These are phyloP conservation scores for Polietes domitor DNA, from an alignment of 2,888 invertebrate species.

Conservation along the genomic window DNA sequence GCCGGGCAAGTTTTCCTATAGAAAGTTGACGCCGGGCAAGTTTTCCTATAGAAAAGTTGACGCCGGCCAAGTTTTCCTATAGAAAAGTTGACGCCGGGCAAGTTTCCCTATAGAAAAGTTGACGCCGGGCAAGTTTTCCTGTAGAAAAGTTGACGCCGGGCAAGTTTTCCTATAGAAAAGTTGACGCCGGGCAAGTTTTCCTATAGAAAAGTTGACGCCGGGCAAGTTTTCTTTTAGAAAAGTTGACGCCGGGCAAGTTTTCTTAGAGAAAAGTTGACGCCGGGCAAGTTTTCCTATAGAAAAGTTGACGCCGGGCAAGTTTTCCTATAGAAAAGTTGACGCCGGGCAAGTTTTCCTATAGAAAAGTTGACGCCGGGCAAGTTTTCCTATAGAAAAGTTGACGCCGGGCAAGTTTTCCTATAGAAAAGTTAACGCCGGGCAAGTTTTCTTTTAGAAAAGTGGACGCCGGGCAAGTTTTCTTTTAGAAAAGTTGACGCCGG, in stretches of 20 bases:
- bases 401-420: neutral
- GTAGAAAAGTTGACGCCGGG: neutral
- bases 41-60: neutral
- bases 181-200: neutral
- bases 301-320: neutral
- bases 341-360: neutral
- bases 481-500: neutral
- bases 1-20: neutral
- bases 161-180: neutral
- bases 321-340: neutral
- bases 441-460: neutral
- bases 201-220: neutral
- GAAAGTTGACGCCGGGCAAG: neutral
- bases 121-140: neutral
- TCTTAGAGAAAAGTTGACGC: neutral
- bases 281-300: neutral
- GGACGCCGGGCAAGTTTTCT: neutral
- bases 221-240: neutral
- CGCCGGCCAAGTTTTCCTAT: neutral
- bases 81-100: neutral
- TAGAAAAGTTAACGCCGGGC: neutral
- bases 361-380: neutral
- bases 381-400: neutral
- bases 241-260: neutral
- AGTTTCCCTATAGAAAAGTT: neutral